Evolutionary conservation across 2,113 vertebrate genomes (phyloP), one percentile per base, ranked within the genome.

Genomic region (Prionailurus viverrinus): DNA sequence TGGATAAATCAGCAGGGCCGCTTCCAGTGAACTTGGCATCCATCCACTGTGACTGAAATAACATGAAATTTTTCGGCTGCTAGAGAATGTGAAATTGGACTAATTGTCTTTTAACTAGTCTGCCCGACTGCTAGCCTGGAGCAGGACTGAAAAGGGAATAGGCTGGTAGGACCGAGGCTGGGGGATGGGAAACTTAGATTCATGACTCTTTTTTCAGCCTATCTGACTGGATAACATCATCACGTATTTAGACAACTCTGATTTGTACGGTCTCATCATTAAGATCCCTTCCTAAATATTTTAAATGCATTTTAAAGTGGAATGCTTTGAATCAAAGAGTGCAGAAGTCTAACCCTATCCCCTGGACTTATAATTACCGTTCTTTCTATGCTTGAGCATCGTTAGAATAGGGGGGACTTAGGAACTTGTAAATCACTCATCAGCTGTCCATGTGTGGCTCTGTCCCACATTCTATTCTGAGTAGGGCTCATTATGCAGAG

Each of bases 21-120:
- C 98, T 99, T 99, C 98, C 97, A 99, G 98, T 99, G 99, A 99
- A 99, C 99, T 99, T 99, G 99, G 99, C 99, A 98, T 99, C 98
- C 98, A 98, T 99, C 99, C 99, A 99, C 98, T 99, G 97, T 98
- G 99, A 99, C 98, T 99, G 98, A 99, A 99, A 99, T 99, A 99
- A 99, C 99, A 98, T 97, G 98, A 99, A 99, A 99, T 99, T 99
- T 99, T 99, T 99, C 98, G 98, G 98, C 99, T 99, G 98, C 99
- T 98, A 97, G 98, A 99, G 99, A 99, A 99, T 99, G 99, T 99
- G 99, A 99, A 99, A 99, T 99, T 99, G 99, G 98, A 98, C 99
- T 99, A 99, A 99, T 99, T 99, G 99, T 99, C 98, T 99, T 99
- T 99, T 99, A 99, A 99, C 98, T 98, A 98, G 98, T 99, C 98